Percentiles rank a stretch among this genome's conserved stretches.
Conservation (phyloP, 2,113 vertebrate genomes). For the Rhea americana region DNA sequence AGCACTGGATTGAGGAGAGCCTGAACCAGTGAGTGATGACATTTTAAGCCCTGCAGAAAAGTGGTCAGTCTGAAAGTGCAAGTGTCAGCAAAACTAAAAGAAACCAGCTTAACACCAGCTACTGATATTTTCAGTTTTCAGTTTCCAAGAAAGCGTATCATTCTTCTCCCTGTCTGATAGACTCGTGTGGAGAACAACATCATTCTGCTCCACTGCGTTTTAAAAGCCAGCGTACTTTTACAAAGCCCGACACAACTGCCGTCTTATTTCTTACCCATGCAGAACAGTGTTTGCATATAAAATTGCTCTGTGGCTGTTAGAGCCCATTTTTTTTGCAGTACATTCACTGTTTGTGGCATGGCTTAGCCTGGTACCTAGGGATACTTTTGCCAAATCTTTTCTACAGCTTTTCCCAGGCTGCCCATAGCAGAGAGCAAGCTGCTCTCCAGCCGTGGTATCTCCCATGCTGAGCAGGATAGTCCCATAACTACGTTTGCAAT, state of each 20-base stretch:
- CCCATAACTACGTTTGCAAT: background rate
- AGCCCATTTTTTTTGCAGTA: accelerated
- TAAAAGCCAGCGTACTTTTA: background rate
- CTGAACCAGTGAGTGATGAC: background rate
- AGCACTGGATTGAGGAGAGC: background rate
- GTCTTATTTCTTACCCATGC: background rate
- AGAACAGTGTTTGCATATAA: background rate
- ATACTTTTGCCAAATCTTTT: background rate
- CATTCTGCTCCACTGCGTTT: background rate
- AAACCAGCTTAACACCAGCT: background rate
- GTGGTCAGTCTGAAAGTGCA: background rate
- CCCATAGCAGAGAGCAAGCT: background rate
- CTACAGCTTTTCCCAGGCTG: background rate
- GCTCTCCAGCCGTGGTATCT: background rate
- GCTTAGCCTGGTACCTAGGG: accelerated
- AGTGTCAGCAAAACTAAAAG: background rate
- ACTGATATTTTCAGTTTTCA: background rate
- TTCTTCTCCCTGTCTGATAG: background rate
- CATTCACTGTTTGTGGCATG: background rate
- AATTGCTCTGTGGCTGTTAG: background rate
- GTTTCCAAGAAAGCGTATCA: background rate
- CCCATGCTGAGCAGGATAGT: accelerated
- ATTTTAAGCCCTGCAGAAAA: background rate
- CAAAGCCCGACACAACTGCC: background rate
- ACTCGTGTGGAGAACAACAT: background rate